These are phyloP conservation scores for Heliocidaris tuberculata DNA, from an alignment of 35 echinoderm and acorn worm genomes.

Conservation along the genomic window DNA sequence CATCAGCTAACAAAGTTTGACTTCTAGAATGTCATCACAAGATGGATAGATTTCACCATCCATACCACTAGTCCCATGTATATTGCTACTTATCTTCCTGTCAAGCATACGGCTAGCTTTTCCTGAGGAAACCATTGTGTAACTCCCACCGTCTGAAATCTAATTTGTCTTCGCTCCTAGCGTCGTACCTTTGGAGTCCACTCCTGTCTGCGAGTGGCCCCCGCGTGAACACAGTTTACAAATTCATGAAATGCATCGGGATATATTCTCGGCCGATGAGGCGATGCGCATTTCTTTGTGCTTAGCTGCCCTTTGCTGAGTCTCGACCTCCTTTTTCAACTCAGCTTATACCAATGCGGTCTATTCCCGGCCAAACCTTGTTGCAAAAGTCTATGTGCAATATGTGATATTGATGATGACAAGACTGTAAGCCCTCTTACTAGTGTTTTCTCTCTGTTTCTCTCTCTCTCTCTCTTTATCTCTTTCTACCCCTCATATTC, in stretches of 20 bases:
- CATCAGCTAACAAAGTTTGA: neutral
- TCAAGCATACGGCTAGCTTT: neutral
- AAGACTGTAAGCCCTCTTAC: neutral
- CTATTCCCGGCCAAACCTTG: neutral
- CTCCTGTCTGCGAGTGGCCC: neutral
- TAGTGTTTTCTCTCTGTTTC: neutral
- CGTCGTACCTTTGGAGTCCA: neutral
- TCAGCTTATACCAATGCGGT: neutral
- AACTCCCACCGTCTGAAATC: neutral
- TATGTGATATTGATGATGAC: neutral
- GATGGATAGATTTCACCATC: neutral
- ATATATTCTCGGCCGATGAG: neutral
- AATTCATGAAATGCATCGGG: constrained; percentile 11
- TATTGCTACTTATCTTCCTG: neutral
- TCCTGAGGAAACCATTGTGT: neutral
- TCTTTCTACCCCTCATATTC: neutral
- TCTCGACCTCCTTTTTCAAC: neutral
- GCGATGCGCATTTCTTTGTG: neutral
- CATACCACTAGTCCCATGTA: neutral
- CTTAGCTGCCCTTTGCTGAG: neutral
- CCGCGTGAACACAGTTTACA: neutral
- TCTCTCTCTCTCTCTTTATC: neutral
- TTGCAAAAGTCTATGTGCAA: neutral
- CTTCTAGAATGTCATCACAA: neutral
- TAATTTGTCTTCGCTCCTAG: neutral